Percentiles rank a stretch among this genome's conserved stretches.
These are phyloP conservation scores for Neodon shergylaensis DNA, from an alignment of 2,113 vertebrate species.

Conservation along the genomic window DNA sequence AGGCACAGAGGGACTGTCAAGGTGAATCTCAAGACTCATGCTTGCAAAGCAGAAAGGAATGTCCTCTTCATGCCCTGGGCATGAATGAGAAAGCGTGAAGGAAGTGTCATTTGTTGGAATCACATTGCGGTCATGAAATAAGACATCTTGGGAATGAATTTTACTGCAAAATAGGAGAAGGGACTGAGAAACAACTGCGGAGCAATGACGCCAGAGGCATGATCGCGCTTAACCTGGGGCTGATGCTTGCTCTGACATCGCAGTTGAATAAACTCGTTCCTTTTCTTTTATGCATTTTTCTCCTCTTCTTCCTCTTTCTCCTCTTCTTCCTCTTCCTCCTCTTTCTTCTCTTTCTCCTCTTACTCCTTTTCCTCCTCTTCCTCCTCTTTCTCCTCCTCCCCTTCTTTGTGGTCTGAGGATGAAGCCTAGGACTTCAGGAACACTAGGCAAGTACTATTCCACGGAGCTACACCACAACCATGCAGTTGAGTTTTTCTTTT, in stretches of 20 bases:
- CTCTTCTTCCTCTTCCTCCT: neutral
- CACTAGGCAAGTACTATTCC: neutral
- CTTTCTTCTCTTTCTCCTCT: neutral
- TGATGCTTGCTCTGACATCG: neutral
- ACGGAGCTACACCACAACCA: neutral
- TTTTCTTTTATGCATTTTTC: neutral
- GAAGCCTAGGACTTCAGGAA: neutral
- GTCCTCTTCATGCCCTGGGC: neutral
- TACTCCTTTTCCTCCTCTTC: neutral
- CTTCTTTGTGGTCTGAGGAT: neutral
- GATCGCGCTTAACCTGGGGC: neutral
- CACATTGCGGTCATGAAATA: neutral
- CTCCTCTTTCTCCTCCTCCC: neutral
- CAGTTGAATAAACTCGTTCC: neutral
- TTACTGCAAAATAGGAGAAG: constrained; percentile 31
- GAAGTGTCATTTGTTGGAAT: neutral
- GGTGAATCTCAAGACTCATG: neutral
- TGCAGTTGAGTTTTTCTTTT: neutral
- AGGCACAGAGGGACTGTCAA: neutral
- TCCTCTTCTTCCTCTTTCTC: neutral
- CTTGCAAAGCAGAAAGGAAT: neutral
- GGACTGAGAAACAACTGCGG: neutral
- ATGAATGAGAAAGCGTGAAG: neutral
- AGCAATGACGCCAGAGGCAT: neutral
- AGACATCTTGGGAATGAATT: neutral